Evolutionary conservation across 2,797 vertebrate genomes (phyloP).

Genomic region (Pachyuromys duprasi): DNA sequence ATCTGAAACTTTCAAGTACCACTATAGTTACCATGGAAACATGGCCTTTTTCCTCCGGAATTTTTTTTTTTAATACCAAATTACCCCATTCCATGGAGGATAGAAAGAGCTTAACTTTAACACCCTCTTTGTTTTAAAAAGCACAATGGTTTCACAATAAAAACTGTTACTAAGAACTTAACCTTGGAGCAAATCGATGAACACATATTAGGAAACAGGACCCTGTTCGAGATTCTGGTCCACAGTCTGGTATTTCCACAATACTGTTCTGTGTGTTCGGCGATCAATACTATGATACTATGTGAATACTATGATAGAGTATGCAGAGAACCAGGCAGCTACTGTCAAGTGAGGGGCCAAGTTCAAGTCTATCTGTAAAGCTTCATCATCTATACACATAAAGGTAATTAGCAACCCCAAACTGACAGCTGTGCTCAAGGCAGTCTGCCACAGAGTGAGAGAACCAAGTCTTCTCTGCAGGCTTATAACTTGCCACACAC

Average conservation of each 20-base stretch:
- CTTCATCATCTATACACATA: background rate
- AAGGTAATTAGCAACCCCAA: background rate
- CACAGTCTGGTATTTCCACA: background rate
- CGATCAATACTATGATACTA: background rate
- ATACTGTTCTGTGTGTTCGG: background rate
- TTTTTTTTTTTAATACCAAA: background rate
- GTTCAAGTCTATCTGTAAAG: background rate
- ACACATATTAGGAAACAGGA: slow-evolving; percentile 13
- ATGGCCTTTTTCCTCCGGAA: background rate
- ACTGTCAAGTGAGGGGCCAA: background rate
- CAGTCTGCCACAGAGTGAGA: background rate
- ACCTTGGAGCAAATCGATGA: slow-evolving; percentile 3
- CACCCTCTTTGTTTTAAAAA: background rate
- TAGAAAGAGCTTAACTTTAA: slow-evolving; percentile 15
- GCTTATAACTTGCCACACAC: background rate
- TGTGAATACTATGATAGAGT: background rate
- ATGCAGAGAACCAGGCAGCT: background rate
- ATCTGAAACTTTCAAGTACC: background rate
- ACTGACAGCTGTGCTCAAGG: background rate
- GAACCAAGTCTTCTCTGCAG: background rate
- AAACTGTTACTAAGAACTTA: background rate
- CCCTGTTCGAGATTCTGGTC: background rate
- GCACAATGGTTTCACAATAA: background rate
- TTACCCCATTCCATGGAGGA: slow-evolving; percentile 10
- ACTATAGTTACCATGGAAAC: background rate